phyloP scores from a whole-genome alignment of 2,113 vertebrate genomes.

The Ailurus styani region DNA sequence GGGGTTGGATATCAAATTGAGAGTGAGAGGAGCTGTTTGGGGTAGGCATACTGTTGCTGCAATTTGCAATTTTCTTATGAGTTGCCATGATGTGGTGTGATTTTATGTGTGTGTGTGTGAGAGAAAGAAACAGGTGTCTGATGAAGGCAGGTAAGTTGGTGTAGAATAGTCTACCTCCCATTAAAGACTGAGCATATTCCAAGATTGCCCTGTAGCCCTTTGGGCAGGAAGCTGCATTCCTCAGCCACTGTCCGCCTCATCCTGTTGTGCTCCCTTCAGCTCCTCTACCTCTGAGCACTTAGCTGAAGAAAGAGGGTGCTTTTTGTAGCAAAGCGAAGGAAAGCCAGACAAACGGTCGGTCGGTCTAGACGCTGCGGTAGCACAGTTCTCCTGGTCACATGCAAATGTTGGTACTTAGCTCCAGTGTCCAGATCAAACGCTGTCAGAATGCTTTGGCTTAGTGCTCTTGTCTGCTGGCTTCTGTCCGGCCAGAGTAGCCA shows the following conservation, averaged over 20 bases:
- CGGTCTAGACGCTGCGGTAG: neutral
- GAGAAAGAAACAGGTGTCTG: neutral
- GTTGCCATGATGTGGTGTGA: neutral
- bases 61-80: neutral
- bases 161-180: constrained; percentile 56
- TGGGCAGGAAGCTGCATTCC: neutral
- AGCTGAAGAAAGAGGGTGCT: constrained; percentile 46
- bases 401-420: neutral
- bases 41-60: neutral
- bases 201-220: neutral
- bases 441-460: neutral
- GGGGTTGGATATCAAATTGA: neutral
- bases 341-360: neutral
- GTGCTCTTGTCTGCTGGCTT: neutral
- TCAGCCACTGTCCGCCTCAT: neutral
- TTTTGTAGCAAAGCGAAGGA: constrained; percentile 20
- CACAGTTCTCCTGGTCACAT: neutral
- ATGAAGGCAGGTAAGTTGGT: neutral
- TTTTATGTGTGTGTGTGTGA: neutral
- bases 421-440: neutral
- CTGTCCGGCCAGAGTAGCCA: neutral
- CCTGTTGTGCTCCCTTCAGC: constrained; percentile 36
- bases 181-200: constrained; percentile 12
- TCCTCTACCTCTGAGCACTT: constrained; percentile 67
- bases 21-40: neutral